Conservation (phyloP, 2,113 vertebrate species). For the Empidonax traillii region DNA sequence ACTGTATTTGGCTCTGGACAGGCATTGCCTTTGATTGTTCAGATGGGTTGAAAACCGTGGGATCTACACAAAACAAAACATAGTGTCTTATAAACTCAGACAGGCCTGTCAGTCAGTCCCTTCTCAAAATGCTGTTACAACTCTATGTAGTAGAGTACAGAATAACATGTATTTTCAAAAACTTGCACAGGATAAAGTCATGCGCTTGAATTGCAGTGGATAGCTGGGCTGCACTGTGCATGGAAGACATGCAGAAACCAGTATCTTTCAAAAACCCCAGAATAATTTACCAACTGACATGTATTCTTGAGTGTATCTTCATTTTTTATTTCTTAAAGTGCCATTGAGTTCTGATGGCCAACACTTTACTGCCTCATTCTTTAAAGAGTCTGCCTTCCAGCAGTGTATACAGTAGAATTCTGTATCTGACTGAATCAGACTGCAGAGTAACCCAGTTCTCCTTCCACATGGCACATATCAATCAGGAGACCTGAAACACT, state of each 20-base stretch:
- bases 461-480: not conserved
- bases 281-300: not conserved
- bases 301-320: not conserved
- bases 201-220: not conserved
- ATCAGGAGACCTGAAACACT: not conserved
- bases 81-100: not conserved
- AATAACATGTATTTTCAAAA: not conserved
- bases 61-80: not conserved
- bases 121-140: not conserved
- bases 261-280: not conserved
- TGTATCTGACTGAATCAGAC: not conserved
- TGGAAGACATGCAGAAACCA: not conserved
- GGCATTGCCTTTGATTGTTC: not conserved
- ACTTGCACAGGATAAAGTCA: not conserved
- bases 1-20: not conserved
- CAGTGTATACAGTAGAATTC: not conserved
- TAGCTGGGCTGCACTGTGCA: not conserved
- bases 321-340: not conserved
- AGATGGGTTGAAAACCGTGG: not conserved
- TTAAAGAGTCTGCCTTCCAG: not conserved
- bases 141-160: not conserved
- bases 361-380: not conserved
- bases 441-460: not conserved
- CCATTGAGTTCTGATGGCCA: not conserved
- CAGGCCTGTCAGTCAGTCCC: not conserved